Evolutionary conservation across 2,888 invertebrate species (phyloP).

Genomic region (Taphrorychus bicolor): DNA sequence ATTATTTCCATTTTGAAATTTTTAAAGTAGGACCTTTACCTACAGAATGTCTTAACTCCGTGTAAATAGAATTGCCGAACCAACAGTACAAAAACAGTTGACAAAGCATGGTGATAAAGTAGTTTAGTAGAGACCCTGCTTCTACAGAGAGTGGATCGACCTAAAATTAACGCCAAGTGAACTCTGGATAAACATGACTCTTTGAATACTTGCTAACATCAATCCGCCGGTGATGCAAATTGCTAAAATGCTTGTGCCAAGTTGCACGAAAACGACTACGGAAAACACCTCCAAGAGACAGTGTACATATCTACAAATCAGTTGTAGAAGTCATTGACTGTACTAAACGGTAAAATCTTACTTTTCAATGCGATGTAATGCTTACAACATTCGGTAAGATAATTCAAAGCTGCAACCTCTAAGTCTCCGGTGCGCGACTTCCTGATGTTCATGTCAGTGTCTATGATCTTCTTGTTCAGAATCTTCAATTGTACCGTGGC

Average conservation of each 20-base stretch:
- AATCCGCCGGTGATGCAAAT: conserved; percentile 37
- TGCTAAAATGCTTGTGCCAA: conserved; percentile 28
- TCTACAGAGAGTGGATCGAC: conserved; percentile 36
- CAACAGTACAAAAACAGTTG: conserved; percentile 49
- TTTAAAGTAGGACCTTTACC: conserved; percentile 1
- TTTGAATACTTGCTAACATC: conserved; percentile 27
- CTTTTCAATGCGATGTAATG: conserved; percentile 34
- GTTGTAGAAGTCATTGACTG: too few relatives aligned
- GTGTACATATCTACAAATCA: conserved; percentile 24
- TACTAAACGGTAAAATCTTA: too few relatives aligned
- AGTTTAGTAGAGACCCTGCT: conserved; percentile 43
- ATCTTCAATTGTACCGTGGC: conserved; percentile 23
- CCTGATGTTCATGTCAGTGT: conserved; percentile 17
- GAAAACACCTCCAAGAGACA: conserved; percentile 24
- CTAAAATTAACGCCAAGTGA: conserved; percentile 21
- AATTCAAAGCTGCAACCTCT: conserved; percentile 9
- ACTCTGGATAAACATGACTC: not conserved
- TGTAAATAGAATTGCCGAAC: conserved; percentile 49
- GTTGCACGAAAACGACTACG: conserved; percentile 25
- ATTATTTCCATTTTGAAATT: too few relatives aligned
- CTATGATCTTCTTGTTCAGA: conserved; percentile 26
- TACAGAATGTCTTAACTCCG: conserved; percentile 39
- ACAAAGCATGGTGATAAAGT: conserved; percentile 46
- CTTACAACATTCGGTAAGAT: conserved; percentile 25
- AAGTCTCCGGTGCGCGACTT: not conserved